phyloP scores from a whole-genome alignment of 2,888 invertebrate genomes.

The Archips crataeganus region DNA sequence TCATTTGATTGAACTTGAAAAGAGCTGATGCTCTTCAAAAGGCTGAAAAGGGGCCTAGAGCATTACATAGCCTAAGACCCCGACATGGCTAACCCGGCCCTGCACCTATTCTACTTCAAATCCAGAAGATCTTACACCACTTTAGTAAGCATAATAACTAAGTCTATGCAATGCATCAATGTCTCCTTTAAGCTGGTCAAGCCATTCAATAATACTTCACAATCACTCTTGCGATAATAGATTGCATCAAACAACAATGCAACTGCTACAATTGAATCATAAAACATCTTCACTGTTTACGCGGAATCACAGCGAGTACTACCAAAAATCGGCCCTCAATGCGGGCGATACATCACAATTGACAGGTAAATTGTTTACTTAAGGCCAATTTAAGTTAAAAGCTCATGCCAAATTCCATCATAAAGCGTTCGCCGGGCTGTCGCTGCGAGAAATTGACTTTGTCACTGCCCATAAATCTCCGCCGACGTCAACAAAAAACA shows the following conservation, averaged over 20 bases:
- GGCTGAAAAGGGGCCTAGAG: no score
- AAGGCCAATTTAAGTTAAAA: constrained; percentile 79
- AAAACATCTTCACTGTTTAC: constrained; percentile 47
- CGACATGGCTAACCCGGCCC: no score
- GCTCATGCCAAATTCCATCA: constrained; percentile 75
- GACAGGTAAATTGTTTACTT: constrained; percentile 82
- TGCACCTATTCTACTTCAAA: no score
- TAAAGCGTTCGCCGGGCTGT: constrained; percentile 68
- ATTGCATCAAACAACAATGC: neutral
- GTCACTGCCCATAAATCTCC: constrained; percentile 83
- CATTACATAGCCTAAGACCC: no score
- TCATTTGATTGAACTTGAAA: no score
- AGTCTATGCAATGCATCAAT: neutral
- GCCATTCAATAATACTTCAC: constrained; percentile 5
- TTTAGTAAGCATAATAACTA: no score
- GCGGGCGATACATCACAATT: constrained; percentile 75
- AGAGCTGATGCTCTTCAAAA: no score
- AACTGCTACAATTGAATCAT: constrained; percentile 22
- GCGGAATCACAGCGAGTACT: constrained; percentile 73
- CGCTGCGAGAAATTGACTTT: constrained; percentile 79
- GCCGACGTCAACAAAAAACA: constrained; percentile 62
- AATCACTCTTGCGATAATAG: constrained; percentile 16
- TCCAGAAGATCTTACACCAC: no score
- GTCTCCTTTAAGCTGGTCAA: neutral
- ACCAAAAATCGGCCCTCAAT: constrained; percentile 55